Conservation (phyloP, 2,797 vertebrate species). For the Paratrypauchen microcephalus region DNA sequence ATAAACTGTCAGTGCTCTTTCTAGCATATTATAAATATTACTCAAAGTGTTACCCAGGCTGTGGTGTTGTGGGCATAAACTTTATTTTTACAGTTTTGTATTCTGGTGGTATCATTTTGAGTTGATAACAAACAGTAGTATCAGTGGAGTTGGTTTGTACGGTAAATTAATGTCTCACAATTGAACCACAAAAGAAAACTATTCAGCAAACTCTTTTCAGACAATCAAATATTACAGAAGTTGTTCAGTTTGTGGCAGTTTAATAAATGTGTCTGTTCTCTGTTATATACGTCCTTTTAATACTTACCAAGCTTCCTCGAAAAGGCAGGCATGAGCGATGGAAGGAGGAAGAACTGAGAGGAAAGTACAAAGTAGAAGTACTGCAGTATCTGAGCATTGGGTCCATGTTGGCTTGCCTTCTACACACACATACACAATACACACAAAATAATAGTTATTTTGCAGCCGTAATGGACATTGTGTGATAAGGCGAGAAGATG, state of each 20-base stretch:
- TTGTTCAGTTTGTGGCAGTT: background rate
- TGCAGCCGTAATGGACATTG: conserved; percentile 12
- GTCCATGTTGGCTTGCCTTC: conserved; percentile 78
- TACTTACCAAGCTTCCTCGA: conserved; percentile 88
- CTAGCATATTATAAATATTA: conserved; percentile 13
- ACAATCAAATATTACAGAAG: conserved; percentile 1
- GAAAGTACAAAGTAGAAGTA: conserved; percentile 84
- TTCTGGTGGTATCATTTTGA: background rate
- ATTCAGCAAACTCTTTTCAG: background rate
- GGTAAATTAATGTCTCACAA: background rate
- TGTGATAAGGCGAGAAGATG: conserved; percentile 16
- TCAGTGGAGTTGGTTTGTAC: background rate
- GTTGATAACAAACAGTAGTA: background rate
- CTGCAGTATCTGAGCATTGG: conserved; percentile 79
- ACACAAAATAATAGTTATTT: conserved; percentile 23
- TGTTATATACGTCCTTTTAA: background rate
- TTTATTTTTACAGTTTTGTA: conserved; percentile 8
- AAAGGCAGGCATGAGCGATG: conserved; percentile 82
- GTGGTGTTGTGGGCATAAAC: conserved; percentile 3
- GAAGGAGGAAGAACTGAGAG: conserved; percentile 83
- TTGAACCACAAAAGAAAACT: background rate
- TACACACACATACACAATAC: conserved; percentile 41
- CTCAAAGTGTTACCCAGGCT: conserved; percentile 3
- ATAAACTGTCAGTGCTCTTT: conserved; percentile 10
- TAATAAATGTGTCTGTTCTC: background rate